Percentiles rank a stretch among this genome's conserved stretches.
phyloP scores from a whole-genome alignment of 2,888 invertebrate genomes.

The Endotricha flammealis region DNA sequence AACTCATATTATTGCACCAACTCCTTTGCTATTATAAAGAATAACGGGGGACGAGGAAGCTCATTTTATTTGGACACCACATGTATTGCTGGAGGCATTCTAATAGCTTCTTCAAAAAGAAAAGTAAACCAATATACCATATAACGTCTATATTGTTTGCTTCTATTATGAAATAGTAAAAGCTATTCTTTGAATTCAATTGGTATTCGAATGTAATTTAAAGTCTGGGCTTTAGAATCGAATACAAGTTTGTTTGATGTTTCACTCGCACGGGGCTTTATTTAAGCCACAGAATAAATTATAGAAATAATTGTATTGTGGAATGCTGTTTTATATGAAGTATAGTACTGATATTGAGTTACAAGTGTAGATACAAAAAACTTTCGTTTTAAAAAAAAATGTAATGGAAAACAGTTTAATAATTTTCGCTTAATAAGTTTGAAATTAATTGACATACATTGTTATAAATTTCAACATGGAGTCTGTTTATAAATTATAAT shows the following conservation, averaged over 20 bases:
- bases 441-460: too few species aligned
- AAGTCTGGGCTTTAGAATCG: neutral
- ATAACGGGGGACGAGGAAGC: constrained; percentile 2
- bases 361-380: too few species aligned
- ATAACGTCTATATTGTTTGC: constrained; percentile 29
- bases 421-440: too few species aligned
- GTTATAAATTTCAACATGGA: too few species aligned
- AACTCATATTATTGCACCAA: constrained; percentile 4
- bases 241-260: neutral
- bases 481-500: too few species aligned
- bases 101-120: constrained; percentile 20
- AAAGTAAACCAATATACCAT: constrained; percentile 31
- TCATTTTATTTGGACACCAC: constrained; percentile 11
- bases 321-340: too few species aligned
- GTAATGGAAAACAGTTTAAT: too few species aligned
- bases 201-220: neutral
- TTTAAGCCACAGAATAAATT: neutral
- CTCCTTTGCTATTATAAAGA: neutral
- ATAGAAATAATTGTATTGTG: neutral
- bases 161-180: constrained; percentile 24
- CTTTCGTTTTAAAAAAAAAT: too few species aligned
- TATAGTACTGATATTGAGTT: too few species aligned
- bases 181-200: neutral
- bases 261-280: neutral
- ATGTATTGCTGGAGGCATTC: constrained; percentile 15